Conservation (phyloP, 2,113 vertebrate genomes). For the Cyanoderma ruficeps region DNA sequence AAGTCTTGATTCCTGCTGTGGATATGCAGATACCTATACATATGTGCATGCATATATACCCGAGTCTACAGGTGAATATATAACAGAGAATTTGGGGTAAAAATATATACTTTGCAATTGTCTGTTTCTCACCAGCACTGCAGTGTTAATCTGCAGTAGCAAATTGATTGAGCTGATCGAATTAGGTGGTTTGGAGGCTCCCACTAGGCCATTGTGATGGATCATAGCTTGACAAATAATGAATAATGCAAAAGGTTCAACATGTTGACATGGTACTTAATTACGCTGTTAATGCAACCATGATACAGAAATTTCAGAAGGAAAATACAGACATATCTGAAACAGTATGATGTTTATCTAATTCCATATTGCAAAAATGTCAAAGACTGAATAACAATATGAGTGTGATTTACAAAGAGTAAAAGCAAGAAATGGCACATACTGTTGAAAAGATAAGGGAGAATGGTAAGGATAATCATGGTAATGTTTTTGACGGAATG, state of each 20-base stretch:
- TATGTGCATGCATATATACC: accelerated
- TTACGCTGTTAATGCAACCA: not conserved
- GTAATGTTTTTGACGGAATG: not conserved
- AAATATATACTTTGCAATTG: not conserved
- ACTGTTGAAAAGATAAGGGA: not conserved
- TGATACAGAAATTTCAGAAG: not conserved
- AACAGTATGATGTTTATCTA: not conserved
- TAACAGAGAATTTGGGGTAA: not conserved
- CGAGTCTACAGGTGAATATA: not conserved
- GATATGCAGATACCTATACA: not conserved
- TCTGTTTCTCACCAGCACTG: not conserved
- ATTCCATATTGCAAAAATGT: not conserved
- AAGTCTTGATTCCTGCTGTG: not conserved
- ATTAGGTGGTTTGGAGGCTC: not conserved
- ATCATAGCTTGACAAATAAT: not conserved
- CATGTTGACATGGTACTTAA: not conserved
- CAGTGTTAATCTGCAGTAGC: not conserved
- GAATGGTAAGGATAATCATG: not conserved
- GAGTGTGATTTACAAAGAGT: not conserved
- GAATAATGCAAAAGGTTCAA: slow-evolving; percentile 1
- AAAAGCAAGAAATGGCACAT: not conserved
- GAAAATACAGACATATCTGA: not conserved
- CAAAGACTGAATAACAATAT: not conserved
- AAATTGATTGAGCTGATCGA: not conserved
- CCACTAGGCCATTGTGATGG: not conserved